Percentiles rank a stretch among this genome's conserved stretches.
Evolutionary conservation across 2,888 invertebrate species (phyloP).

Genomic region (Hemaris fuciformis): DNA sequence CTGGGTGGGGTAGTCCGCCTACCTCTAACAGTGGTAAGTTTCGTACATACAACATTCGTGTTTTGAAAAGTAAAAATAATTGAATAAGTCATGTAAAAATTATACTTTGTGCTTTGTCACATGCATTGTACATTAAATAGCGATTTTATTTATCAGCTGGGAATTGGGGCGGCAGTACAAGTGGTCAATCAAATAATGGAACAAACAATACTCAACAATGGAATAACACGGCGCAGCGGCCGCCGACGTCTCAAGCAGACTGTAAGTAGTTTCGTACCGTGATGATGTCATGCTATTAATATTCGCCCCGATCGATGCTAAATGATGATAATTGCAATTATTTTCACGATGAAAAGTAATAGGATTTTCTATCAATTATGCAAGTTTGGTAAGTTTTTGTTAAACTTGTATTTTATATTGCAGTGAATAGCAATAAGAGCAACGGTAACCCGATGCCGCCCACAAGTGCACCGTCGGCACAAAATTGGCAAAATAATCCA

Average conservation of each 20-base stretch:
- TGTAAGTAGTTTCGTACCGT: conserved; percentile 55
- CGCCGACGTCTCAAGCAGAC: conserved; percentile 78
- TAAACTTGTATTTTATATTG: conserved; percentile 34
- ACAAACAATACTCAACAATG: conserved; percentile 77
- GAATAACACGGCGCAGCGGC: conserved; percentile 74
- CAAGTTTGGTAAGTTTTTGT: conserved; percentile 18
- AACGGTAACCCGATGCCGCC: conserved; percentile 71
- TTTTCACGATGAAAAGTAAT: neutral
- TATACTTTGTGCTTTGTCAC: neutral
- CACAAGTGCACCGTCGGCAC: conserved; percentile 63
- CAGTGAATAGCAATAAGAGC: conserved; percentile 79
- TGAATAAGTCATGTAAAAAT: no score
- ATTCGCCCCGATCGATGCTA: conserved; percentile 29
- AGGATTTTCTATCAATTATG: conserved; percentile 10
- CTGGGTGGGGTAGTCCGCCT: conserved; percentile 90
- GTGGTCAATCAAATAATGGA: conserved; percentile 70
- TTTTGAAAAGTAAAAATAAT: neutral
- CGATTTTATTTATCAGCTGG: conserved; percentile 60
- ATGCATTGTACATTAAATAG: conserved; percentile 11
- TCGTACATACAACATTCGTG: neutral
- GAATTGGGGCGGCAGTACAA: conserved; percentile 75
- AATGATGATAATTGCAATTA: conserved; percentile 31
- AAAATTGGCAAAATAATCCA: conserved; percentile 72
- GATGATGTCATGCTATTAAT: conserved; percentile 41
- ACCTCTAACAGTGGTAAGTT: conserved; percentile 80